Percentiles rank a stretch among this genome's conserved stretches.
Evolutionary conservation across 2,113 vertebrate species (phyloP).

Genomic region (Melanerpes aurifrons): DNA sequence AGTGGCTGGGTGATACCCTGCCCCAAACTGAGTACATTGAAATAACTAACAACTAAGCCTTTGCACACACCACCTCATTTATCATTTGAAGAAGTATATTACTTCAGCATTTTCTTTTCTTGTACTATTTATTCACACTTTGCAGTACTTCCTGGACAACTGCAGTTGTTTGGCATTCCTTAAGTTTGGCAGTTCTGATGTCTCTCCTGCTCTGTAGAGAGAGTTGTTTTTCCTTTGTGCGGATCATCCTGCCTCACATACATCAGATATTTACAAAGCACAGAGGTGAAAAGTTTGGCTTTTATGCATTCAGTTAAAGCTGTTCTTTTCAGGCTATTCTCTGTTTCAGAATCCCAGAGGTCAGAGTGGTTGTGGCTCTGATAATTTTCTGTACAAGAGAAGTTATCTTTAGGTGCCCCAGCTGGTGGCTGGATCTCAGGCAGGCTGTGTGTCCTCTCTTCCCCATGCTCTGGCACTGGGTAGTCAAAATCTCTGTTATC

Average conservation of each 20-base stretch:
- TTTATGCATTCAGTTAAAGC: neutral
- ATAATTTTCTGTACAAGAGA: neutral
- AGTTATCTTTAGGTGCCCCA: neutral
- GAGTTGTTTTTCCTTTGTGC: neutral
- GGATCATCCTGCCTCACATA: neutral
- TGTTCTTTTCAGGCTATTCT: neutral
- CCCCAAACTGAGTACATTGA: neutral
- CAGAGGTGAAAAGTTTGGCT: neutral
- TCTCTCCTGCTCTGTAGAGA: neutral
- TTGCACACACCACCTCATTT: neutral
- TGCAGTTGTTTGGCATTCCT: neutral
- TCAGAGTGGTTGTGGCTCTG: neutral
- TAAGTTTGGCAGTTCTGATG: neutral
- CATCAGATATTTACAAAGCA: neutral
- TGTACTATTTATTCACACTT: slow-evolving; percentile 26
- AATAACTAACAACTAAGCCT: neutral
- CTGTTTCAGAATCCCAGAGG: neutral
- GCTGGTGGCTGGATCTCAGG: neutral
- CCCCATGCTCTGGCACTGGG: neutral
- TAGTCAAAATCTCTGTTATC: neutral
- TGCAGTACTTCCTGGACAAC: neutral
- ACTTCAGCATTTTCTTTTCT: neutral
- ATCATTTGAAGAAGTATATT: neutral
- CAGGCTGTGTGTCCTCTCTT: neutral
- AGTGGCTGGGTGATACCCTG: neutral